Conservation (phyloP, 2,113 vertebrate species). For the Marmota flaviventris region DNA sequence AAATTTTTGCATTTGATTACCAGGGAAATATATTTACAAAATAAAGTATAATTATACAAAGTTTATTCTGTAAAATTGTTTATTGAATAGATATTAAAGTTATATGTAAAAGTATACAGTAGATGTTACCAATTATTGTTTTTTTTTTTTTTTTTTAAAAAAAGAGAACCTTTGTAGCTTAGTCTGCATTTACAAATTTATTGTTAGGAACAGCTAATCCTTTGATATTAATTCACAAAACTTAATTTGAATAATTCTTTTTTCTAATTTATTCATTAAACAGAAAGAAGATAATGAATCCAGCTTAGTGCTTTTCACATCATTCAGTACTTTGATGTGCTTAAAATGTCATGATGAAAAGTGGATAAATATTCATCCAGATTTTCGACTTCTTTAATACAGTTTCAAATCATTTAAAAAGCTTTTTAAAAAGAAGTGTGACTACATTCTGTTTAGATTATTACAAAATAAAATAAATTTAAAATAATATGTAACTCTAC, state of each 20-base stretch:
- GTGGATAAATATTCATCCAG: slow-evolving; percentile 62
- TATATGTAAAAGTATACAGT: not conserved
- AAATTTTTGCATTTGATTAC: not conserved
- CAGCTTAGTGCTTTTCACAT: slow-evolving; percentile 62
- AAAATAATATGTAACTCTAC: not conserved
- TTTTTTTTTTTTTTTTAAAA: not conserved
- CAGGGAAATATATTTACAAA: not conserved
- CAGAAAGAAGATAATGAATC: slow-evolving; percentile 64
- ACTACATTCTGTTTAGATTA: not conserved
- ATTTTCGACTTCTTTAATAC: not conserved
- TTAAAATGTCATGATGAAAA: slow-evolving; percentile 47
- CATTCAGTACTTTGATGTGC: slow-evolving; percentile 56
- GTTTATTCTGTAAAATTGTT: not conserved
- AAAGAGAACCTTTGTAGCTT: not conserved
- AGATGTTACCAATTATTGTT: slow-evolving; percentile 37
- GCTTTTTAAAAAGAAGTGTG: not conserved
- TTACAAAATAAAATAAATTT: slow-evolving; percentile 8
- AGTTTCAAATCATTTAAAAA: slow-evolving; percentile 47
- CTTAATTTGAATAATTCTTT: slow-evolving; percentile 77
- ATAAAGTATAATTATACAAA: not conserved
- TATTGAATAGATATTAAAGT: not conserved
- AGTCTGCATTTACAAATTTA: slow-evolving; percentile 10
- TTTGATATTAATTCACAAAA: slow-evolving; percentile 71
- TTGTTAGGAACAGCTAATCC: slow-evolving; percentile 51
- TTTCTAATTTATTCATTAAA: slow-evolving; percentile 78